Percentiles rank a stretch among this genome's conserved stretches.
Evolutionary conservation across 1,140 invertebrate species (phyloP).

Genomic region (Drosophila asahinai): DNA sequence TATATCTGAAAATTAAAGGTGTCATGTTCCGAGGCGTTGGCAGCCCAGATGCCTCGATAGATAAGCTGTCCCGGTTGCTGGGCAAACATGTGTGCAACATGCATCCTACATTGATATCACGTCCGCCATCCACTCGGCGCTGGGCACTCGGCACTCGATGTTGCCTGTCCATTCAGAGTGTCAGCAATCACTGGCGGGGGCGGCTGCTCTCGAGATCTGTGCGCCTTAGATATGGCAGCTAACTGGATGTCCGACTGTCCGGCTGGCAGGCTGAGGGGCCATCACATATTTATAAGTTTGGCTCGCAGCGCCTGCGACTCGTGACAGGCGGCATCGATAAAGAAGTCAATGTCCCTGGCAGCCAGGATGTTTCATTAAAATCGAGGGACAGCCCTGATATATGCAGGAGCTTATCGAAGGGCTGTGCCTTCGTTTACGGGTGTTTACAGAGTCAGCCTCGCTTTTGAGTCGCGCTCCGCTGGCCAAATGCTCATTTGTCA

Average conservation of each 20-base stretch:
- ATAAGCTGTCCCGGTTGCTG: conserved; percentile 68
- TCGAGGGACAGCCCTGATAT: conserved; percentile 29
- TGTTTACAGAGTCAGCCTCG: conserved; percentile 27
- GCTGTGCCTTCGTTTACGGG: conserved; percentile 21
- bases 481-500: conserved; percentile 80
- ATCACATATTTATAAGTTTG: conserved; percentile 76
- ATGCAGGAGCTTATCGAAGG: conserved; percentile 11
- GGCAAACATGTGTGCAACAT: conserved; percentile 47
- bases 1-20: conserved; percentile 64
- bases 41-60: conserved; percentile 79
- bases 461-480: conserved; percentile 37
- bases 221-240: conserved; percentile 66
- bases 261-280: conserved; percentile 18
- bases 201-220: conserved; percentile 46
- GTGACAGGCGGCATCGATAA: conserved; percentile 26
- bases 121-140: conserved; percentile 14
- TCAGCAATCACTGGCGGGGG: conserved; percentile 55
- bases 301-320: conserved; percentile 12
- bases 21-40: conserved; percentile 70
- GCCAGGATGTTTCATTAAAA: conserved; percentile 64
- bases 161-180: conserved; percentile 77
- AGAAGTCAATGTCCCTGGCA: conserved; percentile 34
- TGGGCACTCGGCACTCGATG: conserved; percentile 35
- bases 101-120: conserved; percentile 52
- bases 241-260: conserved; percentile 20